Conservation (phyloP, 2,888 invertebrate genomes). For the Amorpha juglandis region DNA sequence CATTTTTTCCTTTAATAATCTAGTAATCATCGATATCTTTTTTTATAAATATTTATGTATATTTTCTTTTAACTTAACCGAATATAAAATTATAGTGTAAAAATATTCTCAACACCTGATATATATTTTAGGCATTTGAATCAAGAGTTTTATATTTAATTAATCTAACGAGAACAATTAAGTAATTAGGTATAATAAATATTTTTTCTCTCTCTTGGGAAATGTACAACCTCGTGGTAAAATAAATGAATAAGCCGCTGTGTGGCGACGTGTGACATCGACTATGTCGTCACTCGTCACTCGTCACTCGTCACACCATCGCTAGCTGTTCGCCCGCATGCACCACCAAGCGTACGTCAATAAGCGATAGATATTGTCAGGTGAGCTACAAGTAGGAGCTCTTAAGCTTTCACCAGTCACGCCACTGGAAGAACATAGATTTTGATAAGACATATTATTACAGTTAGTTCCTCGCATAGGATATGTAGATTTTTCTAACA, state of each 20-base stretch:
- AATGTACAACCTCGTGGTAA: constrained; percentile 60
- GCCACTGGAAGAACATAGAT: constrained; percentile 79
- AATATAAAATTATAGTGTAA: constrained; percentile 66
- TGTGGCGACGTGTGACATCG: constrained; percentile 24
- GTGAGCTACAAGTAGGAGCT: constrained; percentile 44
- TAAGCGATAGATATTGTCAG: constrained; percentile 67
- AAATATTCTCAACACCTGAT: constrained; percentile 65
- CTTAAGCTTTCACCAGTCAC: constrained; percentile 66
- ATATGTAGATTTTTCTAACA: constrained; percentile 77
- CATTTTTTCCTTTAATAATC: constrained; percentile 38
- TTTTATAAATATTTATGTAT: constrained; percentile 49
- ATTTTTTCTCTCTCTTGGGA: constrained; percentile 75
- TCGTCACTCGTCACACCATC: background rate
- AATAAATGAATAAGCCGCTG: constrained; percentile 22
- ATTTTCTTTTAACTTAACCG: constrained; percentile 45
- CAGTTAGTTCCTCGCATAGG: constrained; percentile 55
- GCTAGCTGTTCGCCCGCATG: constrained; percentile 25
- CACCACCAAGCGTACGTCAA: constrained; percentile 27
- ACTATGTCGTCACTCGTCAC: background rate
- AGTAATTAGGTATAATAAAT: constrained; percentile 53
- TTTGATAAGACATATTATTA: constrained; percentile 59
- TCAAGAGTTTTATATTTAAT: constrained; percentile 52
- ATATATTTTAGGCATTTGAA: constrained; percentile 59
- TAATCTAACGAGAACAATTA: constrained; percentile 58
- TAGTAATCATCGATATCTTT: constrained; percentile 46